Percentiles rank a stretch among this genome's conserved stretches.
These are phyloP conservation scores for Tuta absoluta DNA, from an alignment of 2,888 invertebrate genomes.

Conservation along the genomic window DNA sequence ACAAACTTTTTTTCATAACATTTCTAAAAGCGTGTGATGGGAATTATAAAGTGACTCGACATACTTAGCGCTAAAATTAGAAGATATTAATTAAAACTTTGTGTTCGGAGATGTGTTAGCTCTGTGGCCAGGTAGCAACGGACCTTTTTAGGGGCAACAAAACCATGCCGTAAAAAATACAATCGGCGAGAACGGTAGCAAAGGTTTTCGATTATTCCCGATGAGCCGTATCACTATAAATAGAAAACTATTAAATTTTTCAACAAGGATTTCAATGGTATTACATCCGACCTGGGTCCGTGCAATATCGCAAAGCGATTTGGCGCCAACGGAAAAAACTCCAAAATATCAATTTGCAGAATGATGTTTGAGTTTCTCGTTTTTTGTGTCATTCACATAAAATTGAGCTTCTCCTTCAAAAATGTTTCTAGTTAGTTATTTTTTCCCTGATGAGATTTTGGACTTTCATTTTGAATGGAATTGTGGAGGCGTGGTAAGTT, in stretches of 20 bases:
- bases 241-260: constrained; percentile 67
- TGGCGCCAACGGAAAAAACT: constrained; percentile 63
- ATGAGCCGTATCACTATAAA: constrained; percentile 69
- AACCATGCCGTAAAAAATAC: constrained; percentile 47
- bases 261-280: constrained; percentile 52
- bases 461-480: constrained; percentile 50
- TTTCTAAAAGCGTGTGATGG: constrained; percentile 65
- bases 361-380: constrained; percentile 18
- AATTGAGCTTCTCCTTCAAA: neutral
- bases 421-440: constrained; percentile 10
- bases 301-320: constrained; percentile 32
- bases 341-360: constrained; percentile 32
- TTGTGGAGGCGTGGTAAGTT: constrained; percentile 51
- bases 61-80: constrained; percentile 63
- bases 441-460: constrained; percentile 37
- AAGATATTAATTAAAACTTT: constrained; percentile 73
- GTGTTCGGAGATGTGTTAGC: constrained; percentile 53
- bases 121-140: constrained; percentile 62
- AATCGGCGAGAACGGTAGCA: constrained; percentile 72
- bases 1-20: constrained; percentile 48
- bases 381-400: constrained; percentile 5
- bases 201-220: constrained; percentile 64
- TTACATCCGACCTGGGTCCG: constrained; percentile 49
- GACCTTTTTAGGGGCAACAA: constrained; percentile 51
- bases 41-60: constrained; percentile 65